phyloP scores from a whole-genome alignment of 2,113 vertebrate species.

The Elephas maximus region DNA sequence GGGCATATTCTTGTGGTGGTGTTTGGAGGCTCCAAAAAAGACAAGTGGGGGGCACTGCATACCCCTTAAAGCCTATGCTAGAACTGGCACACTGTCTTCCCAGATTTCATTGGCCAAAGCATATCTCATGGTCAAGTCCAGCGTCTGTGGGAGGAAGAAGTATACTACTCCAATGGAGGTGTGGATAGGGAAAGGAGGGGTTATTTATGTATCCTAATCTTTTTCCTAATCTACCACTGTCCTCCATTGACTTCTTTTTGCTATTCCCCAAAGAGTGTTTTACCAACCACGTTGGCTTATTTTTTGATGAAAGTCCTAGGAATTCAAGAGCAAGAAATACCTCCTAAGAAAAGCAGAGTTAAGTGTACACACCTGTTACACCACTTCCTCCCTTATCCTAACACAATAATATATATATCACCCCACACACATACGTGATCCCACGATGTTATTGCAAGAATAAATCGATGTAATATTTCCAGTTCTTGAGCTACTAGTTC shows the following conservation, averaged over 20 bases:
- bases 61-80: background rate
- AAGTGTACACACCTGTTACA: background rate
- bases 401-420: background rate
- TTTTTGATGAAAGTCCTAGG: too few relatives aligned
- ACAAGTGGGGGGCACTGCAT: too few relatives aligned
- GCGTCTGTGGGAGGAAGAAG: fast-evolving
- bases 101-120: background rate
- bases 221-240: background rate
- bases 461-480: background rate
- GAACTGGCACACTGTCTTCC: background rate
- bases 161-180: background rate
- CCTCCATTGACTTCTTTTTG: background rate
- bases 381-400: background rate
- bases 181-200: background rate
- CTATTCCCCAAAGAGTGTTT: background rate
- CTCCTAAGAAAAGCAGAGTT: background rate
- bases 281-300: background rate
- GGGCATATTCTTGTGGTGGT: background rate
- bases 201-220: background rate
- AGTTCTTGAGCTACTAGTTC: background rate
- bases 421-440: background rate
- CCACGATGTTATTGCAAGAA: background rate
- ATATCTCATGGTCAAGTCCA: background rate
- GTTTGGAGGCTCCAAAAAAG: background rate
- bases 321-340: background rate